A percentile compares a stretch with the other conserved stretches of the same genome.
Evolutionary conservation across 2,888 invertebrate genomes (phyloP).

Genomic region (Cephus sareptanus): DNA sequence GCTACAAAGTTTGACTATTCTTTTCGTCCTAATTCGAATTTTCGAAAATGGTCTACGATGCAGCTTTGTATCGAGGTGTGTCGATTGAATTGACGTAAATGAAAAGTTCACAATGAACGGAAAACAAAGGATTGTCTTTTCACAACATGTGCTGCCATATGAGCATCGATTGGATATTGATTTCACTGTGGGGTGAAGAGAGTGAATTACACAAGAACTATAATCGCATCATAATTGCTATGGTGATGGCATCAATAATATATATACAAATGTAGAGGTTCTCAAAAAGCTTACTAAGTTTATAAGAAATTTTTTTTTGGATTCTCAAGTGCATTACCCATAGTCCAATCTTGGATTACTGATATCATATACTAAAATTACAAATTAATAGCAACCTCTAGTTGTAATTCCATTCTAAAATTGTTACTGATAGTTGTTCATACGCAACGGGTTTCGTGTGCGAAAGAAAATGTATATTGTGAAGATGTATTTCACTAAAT

Average conservation of each 20-base stretch:
- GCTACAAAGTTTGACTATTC: not conserved
- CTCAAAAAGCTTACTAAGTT: not conserved
- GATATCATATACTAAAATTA: not conserved
- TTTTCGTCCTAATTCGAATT: not conserved
- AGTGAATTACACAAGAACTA: not conserved
- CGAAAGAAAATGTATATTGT: not conserved
- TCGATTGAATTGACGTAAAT: not conserved
- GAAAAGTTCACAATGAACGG: not conserved
- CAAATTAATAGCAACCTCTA: not conserved
- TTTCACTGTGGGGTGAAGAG: not conserved
- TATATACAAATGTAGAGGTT: not conserved
- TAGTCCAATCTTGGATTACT: not conserved
- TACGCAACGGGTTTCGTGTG: not conserved
- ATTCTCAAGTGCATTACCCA: not conserved
- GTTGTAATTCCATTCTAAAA: not conserved
- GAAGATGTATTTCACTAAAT: not conserved
- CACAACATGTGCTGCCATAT: not conserved
- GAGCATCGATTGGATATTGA: not conserved
- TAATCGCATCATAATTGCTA: not conserved
- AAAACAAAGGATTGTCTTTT: not conserved
- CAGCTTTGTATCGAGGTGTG: not conserved
- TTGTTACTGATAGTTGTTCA: not conserved
- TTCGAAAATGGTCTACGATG: not conserved
- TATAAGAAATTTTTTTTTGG: not conserved
- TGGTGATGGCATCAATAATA: not conserved